phyloP scores from a whole-genome alignment of 2,797 vertebrate species.

The Botia kubotai region DNA sequence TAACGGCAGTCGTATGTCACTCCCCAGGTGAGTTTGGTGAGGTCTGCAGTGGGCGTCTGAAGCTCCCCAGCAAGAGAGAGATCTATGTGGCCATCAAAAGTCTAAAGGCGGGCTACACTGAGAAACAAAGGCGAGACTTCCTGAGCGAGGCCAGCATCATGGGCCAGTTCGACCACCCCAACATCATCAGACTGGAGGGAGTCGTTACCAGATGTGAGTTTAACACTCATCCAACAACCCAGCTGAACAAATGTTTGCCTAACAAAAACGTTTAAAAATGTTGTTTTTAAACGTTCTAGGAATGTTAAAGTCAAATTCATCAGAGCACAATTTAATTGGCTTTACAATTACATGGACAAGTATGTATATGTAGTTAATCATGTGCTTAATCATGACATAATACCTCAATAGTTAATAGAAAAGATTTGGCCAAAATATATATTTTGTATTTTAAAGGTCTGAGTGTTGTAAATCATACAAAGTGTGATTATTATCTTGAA shows the following conservation, averaged over 20 bases:
- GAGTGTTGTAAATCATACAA: too few relatives aligned
- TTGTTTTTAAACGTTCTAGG: too few relatives aligned
- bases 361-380: background rate
- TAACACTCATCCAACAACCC: background rate
- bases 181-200: conserved; percentile 83
- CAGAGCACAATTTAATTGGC: too few relatives aligned
- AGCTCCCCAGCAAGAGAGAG: conserved; percentile 75
- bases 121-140: conserved; percentile 82
- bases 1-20: background rate
- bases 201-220: conserved; percentile 82
- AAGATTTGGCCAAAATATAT: too few relatives aligned
- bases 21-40: conserved; percentile 59
- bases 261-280: too few relatives aligned
- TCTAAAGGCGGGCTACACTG: conserved; percentile 81
- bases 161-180: conserved; percentile 83
- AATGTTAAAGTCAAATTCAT: too few relatives aligned
- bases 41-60: conserved; percentile 62
- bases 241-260: too few relatives aligned
- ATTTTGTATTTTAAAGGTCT: too few relatives aligned
- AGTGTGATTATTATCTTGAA: too few relatives aligned
- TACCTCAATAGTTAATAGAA: too few relatives aligned
- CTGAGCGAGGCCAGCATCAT: conserved; percentile 83
- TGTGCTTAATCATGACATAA: background rate
- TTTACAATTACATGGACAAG: background rate
- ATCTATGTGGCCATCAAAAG: conserved; percentile 85